Evolutionary conservation across 2,113 vertebrate species (phyloP), one percentile per base, ranked within the genome.

Genomic region (Anguilla rostrata): DNA sequence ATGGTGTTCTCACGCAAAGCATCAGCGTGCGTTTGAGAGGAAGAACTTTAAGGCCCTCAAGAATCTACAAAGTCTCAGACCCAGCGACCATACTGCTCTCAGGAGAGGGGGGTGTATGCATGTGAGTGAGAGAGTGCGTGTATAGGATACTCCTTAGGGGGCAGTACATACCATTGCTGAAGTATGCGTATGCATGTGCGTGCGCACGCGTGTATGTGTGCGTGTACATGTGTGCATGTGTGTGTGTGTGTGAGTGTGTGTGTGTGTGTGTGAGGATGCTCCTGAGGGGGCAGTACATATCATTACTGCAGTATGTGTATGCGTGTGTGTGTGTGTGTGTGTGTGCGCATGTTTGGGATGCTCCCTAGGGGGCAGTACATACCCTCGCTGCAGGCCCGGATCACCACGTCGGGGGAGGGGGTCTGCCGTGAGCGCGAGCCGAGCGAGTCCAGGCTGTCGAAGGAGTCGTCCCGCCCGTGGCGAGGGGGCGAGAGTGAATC

Each of bases 361-460:
- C n/a, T 40, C 15, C 15, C 53, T 14, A 14, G 40, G 22, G n/a
- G 39, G 80, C 43, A 57, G 6, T 87, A 95, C 97, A 90, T 86
- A 99, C 98, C 98, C 90, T 99, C 98, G 0, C 96, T 96, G 94
- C 95, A 98, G 89, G 96, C 96, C 89, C 97, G 95, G 88, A 97
- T 96, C 87, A 97, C 96, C 83, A 98, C 97, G 92, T 99, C 98
- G 75, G 98, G 97, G 40, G 98, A 99, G 0, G 98, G 98, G 0
- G 97, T 98, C 94, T 98, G 97, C 92, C 97, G 97, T 0, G 98
- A 99, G 85, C 97, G 97, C 39, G 98, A 98, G 83, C 98, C 98
- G 79, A 98, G 98, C 0, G 98, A 99, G 91, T 99, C 98, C 94
- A 99, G 95, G 41, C 98, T 99, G 95, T 96, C 95, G 63, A 97